Conservation (phyloP, 2,888 invertebrate species). For the Lepidochitona cinerea region DNA sequence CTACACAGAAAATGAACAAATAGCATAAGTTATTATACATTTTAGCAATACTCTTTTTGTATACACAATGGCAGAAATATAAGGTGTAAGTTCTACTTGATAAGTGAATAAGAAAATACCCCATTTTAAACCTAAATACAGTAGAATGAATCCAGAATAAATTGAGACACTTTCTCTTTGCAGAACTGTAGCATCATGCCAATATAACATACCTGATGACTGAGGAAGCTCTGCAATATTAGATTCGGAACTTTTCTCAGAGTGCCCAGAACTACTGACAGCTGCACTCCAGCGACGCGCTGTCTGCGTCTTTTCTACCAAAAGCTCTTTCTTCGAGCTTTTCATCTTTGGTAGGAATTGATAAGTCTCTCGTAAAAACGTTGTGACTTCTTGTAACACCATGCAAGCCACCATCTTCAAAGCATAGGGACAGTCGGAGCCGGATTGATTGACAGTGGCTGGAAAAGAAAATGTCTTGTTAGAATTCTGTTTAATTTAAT, state of each 20-base stretch:
- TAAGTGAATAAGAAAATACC: no score
- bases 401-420: constrained; percentile 94
- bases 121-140: no score
- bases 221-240: constrained; percentile 59
- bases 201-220: constrained; percentile 33
- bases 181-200: no score
- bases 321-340: constrained; percentile 61
- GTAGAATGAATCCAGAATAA: no score
- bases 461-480: no score
- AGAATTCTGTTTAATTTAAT: no score
- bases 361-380: constrained; percentile 96
- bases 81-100: no score
- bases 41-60: no score
- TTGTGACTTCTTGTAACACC: constrained; percentile 95
- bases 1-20: no score
- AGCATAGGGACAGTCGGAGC: constrained; percentile 76
- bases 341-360: constrained; percentile 76
- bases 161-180: no score
- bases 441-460: constrained; percentile 68
- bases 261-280: constrained; percentile 92
- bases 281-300: constrained; percentile 94
- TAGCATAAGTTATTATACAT: no score
- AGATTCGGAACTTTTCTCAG: constrained; percentile 66
- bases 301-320: constrained; percentile 57
- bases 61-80: no score